Conservation (phyloP, 2,888 invertebrate species). For the Pachydiplax longipennis region DNA sequence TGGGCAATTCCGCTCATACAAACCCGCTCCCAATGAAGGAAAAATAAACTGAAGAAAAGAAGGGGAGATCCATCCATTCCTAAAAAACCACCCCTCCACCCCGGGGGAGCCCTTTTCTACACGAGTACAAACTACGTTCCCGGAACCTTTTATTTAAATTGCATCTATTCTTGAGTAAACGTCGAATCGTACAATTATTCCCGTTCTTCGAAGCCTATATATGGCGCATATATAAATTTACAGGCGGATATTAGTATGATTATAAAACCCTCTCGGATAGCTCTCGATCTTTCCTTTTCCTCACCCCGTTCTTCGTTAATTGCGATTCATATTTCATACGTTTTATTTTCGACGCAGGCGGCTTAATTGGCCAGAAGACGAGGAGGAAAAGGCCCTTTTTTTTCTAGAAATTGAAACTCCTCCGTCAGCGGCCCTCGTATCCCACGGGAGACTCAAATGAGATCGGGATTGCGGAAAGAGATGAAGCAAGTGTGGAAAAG, state of each 20-base stretch:
- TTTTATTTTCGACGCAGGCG: slow-evolving; percentile 46
- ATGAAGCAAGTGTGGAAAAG: background rate
- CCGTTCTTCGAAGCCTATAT: slow-evolving; percentile 51
- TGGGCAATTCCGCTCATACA: too few species aligned
- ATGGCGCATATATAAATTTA: slow-evolving; percentile 52
- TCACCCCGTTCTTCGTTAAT: slow-evolving; percentile 19
- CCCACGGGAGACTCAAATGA: slow-evolving; percentile 46
- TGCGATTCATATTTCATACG: slow-evolving; percentile 49
- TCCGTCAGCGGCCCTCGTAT: background rate
- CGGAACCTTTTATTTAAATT: slow-evolving; percentile 51
- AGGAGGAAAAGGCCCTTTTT: background rate
- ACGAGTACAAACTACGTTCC: background rate
- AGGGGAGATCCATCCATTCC: background rate
- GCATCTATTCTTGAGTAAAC: slow-evolving; percentile 51
- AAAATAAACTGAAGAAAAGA: background rate
- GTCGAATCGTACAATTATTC: slow-evolving; percentile 2
- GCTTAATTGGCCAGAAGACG: slow-evolving; percentile 47
- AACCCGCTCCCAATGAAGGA: background rate
- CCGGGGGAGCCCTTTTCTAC: background rate
- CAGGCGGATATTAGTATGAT: background rate
- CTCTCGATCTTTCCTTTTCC: background rate
- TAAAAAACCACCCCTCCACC: slow-evolving; percentile 10
- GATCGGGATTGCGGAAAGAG: slow-evolving; percentile 47
- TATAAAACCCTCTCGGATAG: background rate
- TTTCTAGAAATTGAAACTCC: background rate